Conservation (phyloP, 2,797 vertebrate genomes). For the Australoheros facetus region DNA sequence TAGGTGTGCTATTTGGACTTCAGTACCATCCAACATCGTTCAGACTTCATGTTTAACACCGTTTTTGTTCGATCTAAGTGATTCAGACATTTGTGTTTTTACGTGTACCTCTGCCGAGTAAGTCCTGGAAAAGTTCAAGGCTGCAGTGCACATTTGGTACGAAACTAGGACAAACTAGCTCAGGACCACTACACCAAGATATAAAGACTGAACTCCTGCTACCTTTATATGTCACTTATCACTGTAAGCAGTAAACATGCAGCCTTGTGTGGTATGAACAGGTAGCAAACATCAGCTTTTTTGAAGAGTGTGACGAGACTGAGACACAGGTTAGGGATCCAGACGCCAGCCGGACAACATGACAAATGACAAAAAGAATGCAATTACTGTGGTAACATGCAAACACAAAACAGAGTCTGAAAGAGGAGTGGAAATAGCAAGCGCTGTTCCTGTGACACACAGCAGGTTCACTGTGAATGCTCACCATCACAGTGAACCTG, state of each 20-base stretch:
- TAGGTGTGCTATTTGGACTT: no score
- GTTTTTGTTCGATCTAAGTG: no score
- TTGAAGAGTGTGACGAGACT: neutral
- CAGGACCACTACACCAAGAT: neutral
- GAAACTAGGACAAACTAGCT: neutral
- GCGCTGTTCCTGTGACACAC: neutral
- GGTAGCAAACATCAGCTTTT: neutral
- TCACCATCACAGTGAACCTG: neutral
- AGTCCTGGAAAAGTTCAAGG: neutral
- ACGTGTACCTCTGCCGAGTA: fast-evolving
- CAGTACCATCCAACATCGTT: no score
- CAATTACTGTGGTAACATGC: conserved; percentile 66
- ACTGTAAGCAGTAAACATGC: neutral
- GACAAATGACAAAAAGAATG: conserved; percentile 65
- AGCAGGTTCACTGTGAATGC: neutral
- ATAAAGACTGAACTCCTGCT: neutral
- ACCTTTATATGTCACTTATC: neutral
- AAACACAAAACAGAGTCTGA: conserved; percentile 57
- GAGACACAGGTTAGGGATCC: conserved; percentile 4
- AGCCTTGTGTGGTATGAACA: neutral
- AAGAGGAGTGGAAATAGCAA: neutral
- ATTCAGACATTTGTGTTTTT: neutral
- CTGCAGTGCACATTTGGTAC: neutral
- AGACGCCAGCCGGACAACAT: conserved; percentile 25
- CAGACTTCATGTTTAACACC: no score